Evolutionary conservation across 2,113 vertebrate genomes (phyloP), one percentile per base, ranked within the genome.

Genomic region (Heptranchias perlo): DNA sequence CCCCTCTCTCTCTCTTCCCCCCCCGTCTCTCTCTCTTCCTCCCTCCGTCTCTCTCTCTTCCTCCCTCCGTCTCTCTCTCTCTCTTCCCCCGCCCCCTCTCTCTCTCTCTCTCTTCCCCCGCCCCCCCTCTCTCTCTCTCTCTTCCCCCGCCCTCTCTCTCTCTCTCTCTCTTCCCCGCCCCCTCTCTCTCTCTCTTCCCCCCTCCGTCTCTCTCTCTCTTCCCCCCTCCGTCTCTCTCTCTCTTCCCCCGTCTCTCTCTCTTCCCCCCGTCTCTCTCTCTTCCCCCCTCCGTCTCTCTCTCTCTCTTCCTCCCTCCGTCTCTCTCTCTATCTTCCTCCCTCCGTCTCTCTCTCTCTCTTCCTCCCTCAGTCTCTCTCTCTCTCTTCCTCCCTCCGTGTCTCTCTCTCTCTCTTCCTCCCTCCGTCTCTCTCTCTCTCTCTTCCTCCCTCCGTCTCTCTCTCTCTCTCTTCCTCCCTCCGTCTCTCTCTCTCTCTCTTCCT

Each of bases 191-290:
- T n/a, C n/a, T n/a, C n/a, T n/a, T 54, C 54, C 7, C 54, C 54
- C 7, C 54, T 54, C 54, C 7, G 3, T 54, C 96, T 11, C 98
- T 98, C 96, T 97, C 98, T 67, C 8, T 0, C 52, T 97, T 64
- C 96, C 54, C 7, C 54, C 54, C 7, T 54, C 54, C 7, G 82
- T 25, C 52, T 64, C 44, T 3, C 39, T 96, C 61, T 62, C 61
- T 61, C 52, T 64, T 16, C 69, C 47, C 49, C n/a, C n/a, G n/a
- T n/a, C n/a, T n/a, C n/a, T n/a, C n/a, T n/a, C n/a, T n/a, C n/a
- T n/a, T 64, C 10, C 18, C 1, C 11, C 11, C 62, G 4, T 13
- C 11, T 64, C 62, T 64, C 4, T 64, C 62, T 64, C 62, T 64
- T 16, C 18, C 62, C 18, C 4, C 18, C 62, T 64, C 1, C 18